Conservation (phyloP, 2,888 invertebrate genomes). For the Cyaniris semiargus region DNA sequence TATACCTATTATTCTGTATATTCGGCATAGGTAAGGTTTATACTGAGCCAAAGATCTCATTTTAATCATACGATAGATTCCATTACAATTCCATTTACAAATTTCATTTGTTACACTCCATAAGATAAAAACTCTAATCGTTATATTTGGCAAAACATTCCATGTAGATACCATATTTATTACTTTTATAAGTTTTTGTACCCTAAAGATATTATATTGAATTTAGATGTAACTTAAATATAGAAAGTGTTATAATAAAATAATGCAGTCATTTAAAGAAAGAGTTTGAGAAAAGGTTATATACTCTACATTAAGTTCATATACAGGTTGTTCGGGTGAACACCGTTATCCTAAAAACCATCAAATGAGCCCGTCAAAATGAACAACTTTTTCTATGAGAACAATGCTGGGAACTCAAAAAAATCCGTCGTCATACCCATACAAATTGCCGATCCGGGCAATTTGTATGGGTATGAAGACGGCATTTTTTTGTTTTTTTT, state of each 20-base stretch:
- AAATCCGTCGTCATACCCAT: too few species aligned
- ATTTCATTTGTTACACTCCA: not conserved
- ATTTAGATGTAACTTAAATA: not conserved
- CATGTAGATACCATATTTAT: constrained; percentile 4
- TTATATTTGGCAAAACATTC: constrained; percentile 4
- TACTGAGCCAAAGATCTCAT: constrained; percentile 6
- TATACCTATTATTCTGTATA: not conserved
- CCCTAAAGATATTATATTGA: not conserved
- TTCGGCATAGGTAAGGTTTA: not conserved
- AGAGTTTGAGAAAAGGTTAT: not conserved
- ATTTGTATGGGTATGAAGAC: too few species aligned
- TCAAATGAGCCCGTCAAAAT: too few species aligned
- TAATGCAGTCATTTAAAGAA: not conserved
- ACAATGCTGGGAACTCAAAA: too few species aligned
- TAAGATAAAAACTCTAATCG: not conserved
- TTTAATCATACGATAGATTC: not conserved
- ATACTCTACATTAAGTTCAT: not conserved
- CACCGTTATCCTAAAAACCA: too few species aligned
- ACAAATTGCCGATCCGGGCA: too few species aligned
- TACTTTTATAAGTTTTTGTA: constrained; percentile 33
- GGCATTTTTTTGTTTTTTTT: not conserved
- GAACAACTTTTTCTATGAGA: too few species aligned
- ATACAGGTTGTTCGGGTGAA: too few species aligned
- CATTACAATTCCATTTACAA: not conserved
- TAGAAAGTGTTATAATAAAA: not conserved